Evolutionary conservation across 2,113 vertebrate species (phyloP), one percentile per base, ranked within the genome.

Genomic region (Delphinus delphis): DNA sequence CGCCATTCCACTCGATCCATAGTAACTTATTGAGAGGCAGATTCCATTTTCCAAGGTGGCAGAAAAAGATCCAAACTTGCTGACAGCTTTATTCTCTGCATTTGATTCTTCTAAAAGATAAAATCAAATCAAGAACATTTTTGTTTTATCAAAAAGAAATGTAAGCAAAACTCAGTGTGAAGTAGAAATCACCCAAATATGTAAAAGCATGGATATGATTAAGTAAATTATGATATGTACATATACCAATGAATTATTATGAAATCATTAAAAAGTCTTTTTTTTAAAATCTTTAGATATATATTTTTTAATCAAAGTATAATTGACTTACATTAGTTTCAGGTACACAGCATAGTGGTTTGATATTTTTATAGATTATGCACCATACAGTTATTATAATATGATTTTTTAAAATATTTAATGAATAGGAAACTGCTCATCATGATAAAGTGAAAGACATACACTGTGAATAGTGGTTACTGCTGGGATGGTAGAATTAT

Each of bases 41-140:
- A 99, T 99, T 97, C 99, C 99, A 96, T 98, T 99, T 97, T 98
- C 97, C 76, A 99, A 98, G 33, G 99, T 98, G 92, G 99, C 99
- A 85, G 99, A 99, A 98, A 99, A 99, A 65, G 99, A 99, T 82
- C 99, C 99, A 98, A 98, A 99, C 96, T 98, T 99, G 97, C 99
- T 99, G 93, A 97, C 89, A 93, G 86, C 71, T 97, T 97, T 97
- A 73, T 93, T 98, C 73, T 80, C 50, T 81, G 63, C 20, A 62
- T 60, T 0, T 21, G 96, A 81, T 95, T 50, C 98, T 98, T 93
- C 81, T 97, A 96, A 93, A 92, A 97, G 58, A 94, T 28, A 93
- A 93, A 97, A 96, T 81, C 8, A 23, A 91, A 89, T 60, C 38
- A 81, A 89, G 68, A 20, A 38, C 9, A 81, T 71, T 70, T 93